Percentiles rank a stretch among this genome's conserved stretches.
phyloP scores from a whole-genome alignment of 2,113 vertebrate genomes.

The Chaenocephalus aceratus region DNA sequence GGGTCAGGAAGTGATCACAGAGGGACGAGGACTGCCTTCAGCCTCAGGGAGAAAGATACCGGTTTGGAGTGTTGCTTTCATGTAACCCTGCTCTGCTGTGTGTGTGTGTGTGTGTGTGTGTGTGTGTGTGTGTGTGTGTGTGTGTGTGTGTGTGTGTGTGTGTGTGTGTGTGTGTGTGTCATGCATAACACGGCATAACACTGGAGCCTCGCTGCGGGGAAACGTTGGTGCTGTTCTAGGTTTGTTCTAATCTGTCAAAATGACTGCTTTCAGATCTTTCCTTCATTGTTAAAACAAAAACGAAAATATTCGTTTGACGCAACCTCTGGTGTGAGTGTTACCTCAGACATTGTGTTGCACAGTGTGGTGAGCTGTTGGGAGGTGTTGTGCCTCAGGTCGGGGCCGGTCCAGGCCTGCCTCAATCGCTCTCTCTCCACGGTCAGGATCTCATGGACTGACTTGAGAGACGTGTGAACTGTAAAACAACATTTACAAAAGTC shows the following conservation, averaged over 20 bases:
- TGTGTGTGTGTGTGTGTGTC: too few relatives aligned
- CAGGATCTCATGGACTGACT: constrained; percentile 78
- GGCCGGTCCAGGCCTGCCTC: constrained; percentile 79
- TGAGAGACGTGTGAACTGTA: constrained; percentile 81
- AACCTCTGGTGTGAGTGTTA: constrained; percentile 38
- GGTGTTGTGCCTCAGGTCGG: constrained; percentile 77
- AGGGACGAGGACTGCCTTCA: neutral
- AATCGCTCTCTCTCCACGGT: constrained; percentile 81
- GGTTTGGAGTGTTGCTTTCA: neutral
- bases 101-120: too few relatives aligned
- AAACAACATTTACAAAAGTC: constrained; percentile 1
- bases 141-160: too few relatives aligned
- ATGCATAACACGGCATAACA: too few relatives aligned
- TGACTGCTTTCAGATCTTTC: too few relatives aligned
- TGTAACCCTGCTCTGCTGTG: neutral
- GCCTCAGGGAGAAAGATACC: neutral
- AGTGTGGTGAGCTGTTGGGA: constrained; percentile 80
- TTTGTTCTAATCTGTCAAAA: too few relatives aligned
- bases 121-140: too few relatives aligned
- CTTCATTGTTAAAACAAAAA: too few relatives aligned
- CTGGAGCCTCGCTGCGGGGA: too few relatives aligned
- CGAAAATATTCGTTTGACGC: too few relatives aligned
- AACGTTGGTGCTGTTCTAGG: too few relatives aligned
- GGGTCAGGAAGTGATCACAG: neutral
- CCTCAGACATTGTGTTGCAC: constrained; percentile 82